Percentiles rank a stretch among this genome's conserved stretches.
These are phyloP conservation scores for Hirundo rustica DNA, from an alignment of 2,797 vertebrate species.

Conservation along the genomic window DNA sequence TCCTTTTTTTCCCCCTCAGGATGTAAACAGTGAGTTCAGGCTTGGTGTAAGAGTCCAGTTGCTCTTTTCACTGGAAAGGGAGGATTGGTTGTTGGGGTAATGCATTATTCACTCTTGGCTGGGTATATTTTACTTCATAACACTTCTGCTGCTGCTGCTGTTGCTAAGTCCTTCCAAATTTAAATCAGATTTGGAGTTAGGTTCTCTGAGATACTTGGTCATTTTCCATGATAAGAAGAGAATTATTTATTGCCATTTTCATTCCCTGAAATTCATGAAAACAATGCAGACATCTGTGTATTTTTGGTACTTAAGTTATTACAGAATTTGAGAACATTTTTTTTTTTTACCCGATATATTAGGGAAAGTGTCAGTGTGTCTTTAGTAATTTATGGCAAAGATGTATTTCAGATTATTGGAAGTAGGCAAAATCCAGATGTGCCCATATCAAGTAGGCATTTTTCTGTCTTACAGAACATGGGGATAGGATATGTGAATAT, in stretches of 20 bases:
- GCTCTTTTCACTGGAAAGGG: background rate
- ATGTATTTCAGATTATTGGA: background rate
- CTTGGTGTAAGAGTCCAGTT: background rate
- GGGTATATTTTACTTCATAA: background rate
- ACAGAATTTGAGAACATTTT: background rate
- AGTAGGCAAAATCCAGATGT: background rate
- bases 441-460: background rate
- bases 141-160: background rate
- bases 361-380: background rate
- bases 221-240: background rate
- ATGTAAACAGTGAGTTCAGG: background rate
- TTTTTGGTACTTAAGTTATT: background rate
- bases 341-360: background rate
- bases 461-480: background rate
- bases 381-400: background rate
- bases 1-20: background rate
- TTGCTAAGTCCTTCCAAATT: constrained; percentile 15
- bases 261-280: background rate
- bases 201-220: background rate
- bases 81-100: background rate
- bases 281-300: background rate
- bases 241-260: background rate
- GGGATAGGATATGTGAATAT: background rate
- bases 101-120: background rate
- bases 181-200: constrained; percentile 1